phyloP scores from a whole-genome alignment of 1,140 invertebrate genomes.

The Bombyx mandarina region DNA sequence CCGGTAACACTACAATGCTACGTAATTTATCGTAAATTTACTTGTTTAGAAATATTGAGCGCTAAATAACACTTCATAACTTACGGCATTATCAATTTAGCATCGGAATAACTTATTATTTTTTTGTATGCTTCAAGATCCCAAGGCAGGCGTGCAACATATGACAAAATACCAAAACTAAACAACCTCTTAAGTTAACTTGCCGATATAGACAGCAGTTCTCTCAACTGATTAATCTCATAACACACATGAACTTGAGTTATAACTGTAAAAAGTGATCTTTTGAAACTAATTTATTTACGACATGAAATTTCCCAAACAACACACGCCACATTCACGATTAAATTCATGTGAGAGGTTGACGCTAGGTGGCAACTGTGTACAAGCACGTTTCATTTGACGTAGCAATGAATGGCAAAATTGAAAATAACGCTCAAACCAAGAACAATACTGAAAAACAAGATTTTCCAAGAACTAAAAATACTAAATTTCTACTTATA shows the following conservation, averaged over 20 bases:
- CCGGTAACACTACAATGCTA: too few relatives aligned
- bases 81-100: constrained; percentile 68
- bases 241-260: constrained; percentile 45
- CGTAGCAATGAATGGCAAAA: too few relatives aligned
- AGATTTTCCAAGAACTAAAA: too few relatives aligned
- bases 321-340: constrained; percentile 72
- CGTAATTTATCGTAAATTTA: too few relatives aligned
- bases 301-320: constrained; percentile 68
- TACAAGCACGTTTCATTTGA: too few relatives aligned
- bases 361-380: constrained; percentile 41
- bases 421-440: too few relatives aligned
- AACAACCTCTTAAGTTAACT: constrained; percentile 35
- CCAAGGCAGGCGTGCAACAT: constrained; percentile 69
- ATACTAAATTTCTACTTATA: too few relatives aligned
- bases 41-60: too few relatives aligned
- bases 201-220: constrained; percentile 32
- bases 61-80: constrained; percentile 35
- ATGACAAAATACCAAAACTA: constrained; percentile 62
- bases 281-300: constrained; percentile 67
- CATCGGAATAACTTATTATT: constrained; percentile 67
- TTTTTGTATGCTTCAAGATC: constrained; percentile 68
- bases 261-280: constrained; percentile 41
- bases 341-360: constrained; percentile 58
- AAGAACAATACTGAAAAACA: too few relatives aligned
- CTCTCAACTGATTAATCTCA: constrained; percentile 32